Evolutionary conservation across 2,113 vertebrate genomes (phyloP), one percentile per base, ranked within the genome.

Genomic region (Passer domesticus): DNA sequence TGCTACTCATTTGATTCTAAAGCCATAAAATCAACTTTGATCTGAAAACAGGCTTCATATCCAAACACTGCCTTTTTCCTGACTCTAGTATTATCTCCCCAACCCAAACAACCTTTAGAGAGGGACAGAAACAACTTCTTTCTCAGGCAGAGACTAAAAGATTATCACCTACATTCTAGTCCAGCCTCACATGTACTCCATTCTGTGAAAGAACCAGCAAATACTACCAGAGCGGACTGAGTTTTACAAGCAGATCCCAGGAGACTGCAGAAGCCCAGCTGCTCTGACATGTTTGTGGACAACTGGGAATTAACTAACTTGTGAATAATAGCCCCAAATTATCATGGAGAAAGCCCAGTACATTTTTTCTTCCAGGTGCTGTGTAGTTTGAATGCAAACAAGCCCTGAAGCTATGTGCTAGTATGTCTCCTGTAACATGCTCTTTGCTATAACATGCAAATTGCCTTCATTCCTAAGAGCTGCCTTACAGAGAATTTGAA

Each of bases 301-400:
- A 3, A 46, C 1, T 49, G 46, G 37, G 55, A 85, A 87, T 66
- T 73, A 85, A 94, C 15, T 35, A 91, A 87, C 53, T 77, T 59
- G 70, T 33, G 37, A 70, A 49, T 43, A 90, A 72, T 68, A 89
- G 63, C 15, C 15, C 41, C 37, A 81, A 64, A 90, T 75, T 52
- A 92, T n/a, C 27, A 58, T 31, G 35, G 41, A 91, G 66, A 77
- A 96, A 95, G 44, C 27, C 43, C 68, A 68, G 31, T 0, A 1
- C 39, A 35, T 62, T 88, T 83, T 92, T 88, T 17, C 80, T 94
- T 84, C 83, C 92, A 96, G 92, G 83, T 94, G 91, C 74, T 75
- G 27, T 18, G 72, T 86, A 74, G 70, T 81, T 91, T 85, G 82
- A 78, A 91, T 79, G 55, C 52, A 80, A 94, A 90, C 68, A 86